phyloP scores from a whole-genome alignment of 1,140 invertebrate genomes.

The Hydropsyche tenuis region DNA sequence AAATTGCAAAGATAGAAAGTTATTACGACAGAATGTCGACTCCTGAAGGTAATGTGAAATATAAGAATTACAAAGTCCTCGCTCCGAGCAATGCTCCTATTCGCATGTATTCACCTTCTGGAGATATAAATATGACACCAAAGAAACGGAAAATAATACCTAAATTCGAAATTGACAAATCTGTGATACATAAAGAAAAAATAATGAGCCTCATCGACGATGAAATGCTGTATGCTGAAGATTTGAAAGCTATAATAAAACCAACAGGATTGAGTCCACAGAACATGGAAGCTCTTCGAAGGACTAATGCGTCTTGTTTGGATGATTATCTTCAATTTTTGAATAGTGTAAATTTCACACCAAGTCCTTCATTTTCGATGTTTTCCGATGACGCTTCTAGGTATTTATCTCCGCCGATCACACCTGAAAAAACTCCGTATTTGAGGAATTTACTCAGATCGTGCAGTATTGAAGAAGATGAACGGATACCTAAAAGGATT shows the following conservation, averaged over 20 bases:
- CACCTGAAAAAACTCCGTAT: background rate
- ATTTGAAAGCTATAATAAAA: constrained; percentile 58
- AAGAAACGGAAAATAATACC: constrained; percentile 54
- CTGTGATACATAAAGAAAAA: constrained; percentile 54
- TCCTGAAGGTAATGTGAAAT: constrained; percentile 56
- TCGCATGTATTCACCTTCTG: constrained; percentile 55
- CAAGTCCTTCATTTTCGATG: constrained; percentile 45
- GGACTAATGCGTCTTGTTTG: constrained; percentile 41
- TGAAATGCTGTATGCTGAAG: constrained; percentile 55
- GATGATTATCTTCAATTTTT: constrained; percentile 47
- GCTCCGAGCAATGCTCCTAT: constrained; percentile 51
- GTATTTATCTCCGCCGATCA: constrained; percentile 29
- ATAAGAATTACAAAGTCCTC: constrained; percentile 55
- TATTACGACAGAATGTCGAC: constrained; percentile 51
- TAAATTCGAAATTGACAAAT: constrained; percentile 54
- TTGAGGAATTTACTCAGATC: constrained; percentile 30
- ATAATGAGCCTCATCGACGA: constrained; percentile 58
- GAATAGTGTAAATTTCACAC: constrained; percentile 37
- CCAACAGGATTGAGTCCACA: constrained; percentile 40
- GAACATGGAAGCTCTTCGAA: constrained; percentile 39
- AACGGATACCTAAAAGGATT: background rate
- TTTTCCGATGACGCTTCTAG: constrained; percentile 38
- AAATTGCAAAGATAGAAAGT: constrained; percentile 54
- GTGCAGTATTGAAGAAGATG: constrained; percentile 39
- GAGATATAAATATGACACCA: constrained; percentile 55